Evolutionary conservation across 2,888 invertebrate genomes (phyloP).

Genomic region (Schrankia costaestrigalis): DNA sequence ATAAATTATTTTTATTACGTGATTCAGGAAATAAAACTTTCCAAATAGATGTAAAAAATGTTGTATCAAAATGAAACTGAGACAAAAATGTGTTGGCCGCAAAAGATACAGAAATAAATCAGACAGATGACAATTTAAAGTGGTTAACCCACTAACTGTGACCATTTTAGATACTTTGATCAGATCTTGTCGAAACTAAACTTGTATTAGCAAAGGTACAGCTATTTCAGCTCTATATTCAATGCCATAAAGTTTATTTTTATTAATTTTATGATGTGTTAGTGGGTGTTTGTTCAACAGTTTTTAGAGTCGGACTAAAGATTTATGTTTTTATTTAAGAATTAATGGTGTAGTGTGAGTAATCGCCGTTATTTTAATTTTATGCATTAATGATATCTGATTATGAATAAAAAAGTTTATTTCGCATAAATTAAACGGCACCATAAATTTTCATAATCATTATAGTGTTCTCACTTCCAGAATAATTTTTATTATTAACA

Average conservation of each 20-base stretch:
- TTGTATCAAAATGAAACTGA: conserved; percentile 41
- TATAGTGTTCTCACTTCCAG: conserved; percentile 36
- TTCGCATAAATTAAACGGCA: conserved; percentile 30
- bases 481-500: conserved; percentile 30
- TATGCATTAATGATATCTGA: conserved; percentile 62
- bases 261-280: conserved; percentile 35
- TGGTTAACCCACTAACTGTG: conserved; percentile 82
- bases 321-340: conserved; percentile 80
- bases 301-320: conserved; percentile 64
- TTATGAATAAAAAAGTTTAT: conserved; percentile 38
- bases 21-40: conserved; percentile 40
- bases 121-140: conserved; percentile 82
- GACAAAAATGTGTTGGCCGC: conserved; percentile 75
- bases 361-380: conserved; percentile 75
- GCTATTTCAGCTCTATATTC: conserved; percentile 36
- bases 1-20: conserved; percentile 33
- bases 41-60: conserved; percentile 37
- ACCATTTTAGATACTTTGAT: conserved; percentile 81
- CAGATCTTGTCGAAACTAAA: conserved; percentile 75
- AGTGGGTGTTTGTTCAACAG: conserved; percentile 76
- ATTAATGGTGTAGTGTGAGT: conserved; percentile 72
- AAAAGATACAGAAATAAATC: conserved; percentile 80
- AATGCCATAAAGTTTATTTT: conserved; percentile 49
- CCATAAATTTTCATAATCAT: conserved; percentile 35
- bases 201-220: conserved; percentile 37